Evolutionary conservation across 2,888 invertebrate species (phyloP), one percentile per base, ranked within the genome.

Genomic region (Carpatolechia fugitivella): DNA sequence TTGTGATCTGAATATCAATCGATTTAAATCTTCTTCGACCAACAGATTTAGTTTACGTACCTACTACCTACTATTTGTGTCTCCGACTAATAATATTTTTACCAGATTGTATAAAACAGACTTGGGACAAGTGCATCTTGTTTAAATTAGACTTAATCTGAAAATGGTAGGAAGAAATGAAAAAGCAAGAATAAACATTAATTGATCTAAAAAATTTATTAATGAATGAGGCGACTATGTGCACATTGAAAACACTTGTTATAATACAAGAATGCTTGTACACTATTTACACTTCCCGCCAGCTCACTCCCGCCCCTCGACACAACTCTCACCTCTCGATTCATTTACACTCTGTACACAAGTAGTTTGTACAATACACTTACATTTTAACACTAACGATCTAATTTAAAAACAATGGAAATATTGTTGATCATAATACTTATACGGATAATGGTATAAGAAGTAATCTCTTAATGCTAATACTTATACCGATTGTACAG

Each of bases 191-290:
- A 78, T 77, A 73, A 62, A 72, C 40, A 8, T 68, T 76, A 74
- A 81, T 85, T 85, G 85, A 85, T 90, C 90, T 88, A 90, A 85
- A 89, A 88, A 89, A 85, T 88, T 86, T 90, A 87, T 89, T 89
- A 86, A 86, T 88, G 85, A 88, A 89, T 83, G 88, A 89, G 86
- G 87, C 88, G 89, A 90, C 90, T 90, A 90, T 90, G 89, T 90
- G 90, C 89, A 90, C 90, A 88, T 86, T 82, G 83, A 87, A 88
- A 88, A 86, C 85, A 87, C 84, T 85, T 84, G 85, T 82, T 86
- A 83, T 81, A 80, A 82, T 85, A 88, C 85, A 88, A 74, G 76
- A 84, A 76, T 78, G 80, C 82, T 81, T 83, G 80, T 85, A 86
- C 85, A 85, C 72, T 89, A 89, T 89, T 80, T 89, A 90, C 90